A percentile compares a stretch with the other conserved stretches of the same genome.
Evolutionary conservation across 1,140 invertebrate genomes (phyloP).

Genomic region (Ips nitidus): DNA sequence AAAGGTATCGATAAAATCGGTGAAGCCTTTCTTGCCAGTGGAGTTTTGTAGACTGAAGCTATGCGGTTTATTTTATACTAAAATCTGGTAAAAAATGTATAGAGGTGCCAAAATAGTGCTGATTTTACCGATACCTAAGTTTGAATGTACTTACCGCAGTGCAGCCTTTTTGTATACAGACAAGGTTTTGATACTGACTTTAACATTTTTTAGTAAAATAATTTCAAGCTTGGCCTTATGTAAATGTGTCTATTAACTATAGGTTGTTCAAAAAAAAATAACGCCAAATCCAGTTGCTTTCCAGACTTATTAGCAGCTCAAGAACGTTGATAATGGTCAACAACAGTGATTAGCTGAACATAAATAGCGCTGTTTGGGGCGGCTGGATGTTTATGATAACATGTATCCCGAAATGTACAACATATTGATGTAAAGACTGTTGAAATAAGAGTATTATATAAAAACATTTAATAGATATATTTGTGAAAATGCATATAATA

Average conservation of each 20-base stretch:
- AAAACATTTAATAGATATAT: constrained; percentile 22
- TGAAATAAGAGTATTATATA: constrained; percentile 33
- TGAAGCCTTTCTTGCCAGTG: neutral
- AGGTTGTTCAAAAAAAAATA: neutral
- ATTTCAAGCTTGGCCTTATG: constrained; percentile 28
- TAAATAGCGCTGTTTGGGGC: neutral
- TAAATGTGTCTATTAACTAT: constrained; percentile 19
- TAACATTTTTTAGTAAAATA: constrained; percentile 15
- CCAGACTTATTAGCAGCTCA: neutral
- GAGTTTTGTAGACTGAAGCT: no score
- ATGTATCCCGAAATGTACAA: constrained; percentile 27
- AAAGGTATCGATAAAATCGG: constrained; percentile 10
- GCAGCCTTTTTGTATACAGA: neutral
- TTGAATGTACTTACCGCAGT: constrained; percentile 5
- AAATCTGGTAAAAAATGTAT: neutral
- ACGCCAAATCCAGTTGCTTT: no score
- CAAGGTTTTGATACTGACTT: constrained; percentile 23
- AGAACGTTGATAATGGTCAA: neutral
- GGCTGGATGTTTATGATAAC: neutral
- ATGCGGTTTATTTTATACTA: no score
- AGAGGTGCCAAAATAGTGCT: neutral
- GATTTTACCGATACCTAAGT: neutral
- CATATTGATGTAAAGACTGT: constrained; percentile 37
- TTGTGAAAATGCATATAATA: constrained; percentile 27
- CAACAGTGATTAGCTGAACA: neutral